phyloP scores from a whole-genome alignment of 1,140 invertebrate species.

The Saccostrea echinata region DNA sequence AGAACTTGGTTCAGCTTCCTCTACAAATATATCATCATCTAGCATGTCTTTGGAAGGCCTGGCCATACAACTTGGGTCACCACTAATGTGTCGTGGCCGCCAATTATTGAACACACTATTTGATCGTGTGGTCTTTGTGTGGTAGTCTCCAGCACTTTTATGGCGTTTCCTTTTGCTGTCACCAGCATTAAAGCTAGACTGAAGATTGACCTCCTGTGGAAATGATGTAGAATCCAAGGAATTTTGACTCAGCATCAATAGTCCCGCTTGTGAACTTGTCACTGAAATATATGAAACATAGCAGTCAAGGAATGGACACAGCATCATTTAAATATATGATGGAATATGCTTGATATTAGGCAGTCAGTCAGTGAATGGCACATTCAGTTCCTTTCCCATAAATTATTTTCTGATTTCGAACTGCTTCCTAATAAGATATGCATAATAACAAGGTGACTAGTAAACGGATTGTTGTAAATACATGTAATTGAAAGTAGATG shows the following conservation, averaged over 20 bases:
- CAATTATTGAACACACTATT: slow-evolving; percentile 70
- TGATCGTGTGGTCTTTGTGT: slow-evolving; percentile 64
- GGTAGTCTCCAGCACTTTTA: slow-evolving; percentile 74
- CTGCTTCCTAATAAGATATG: too few relatives aligned
- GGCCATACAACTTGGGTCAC: slow-evolving; percentile 44
- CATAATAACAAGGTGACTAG: too few relatives aligned
- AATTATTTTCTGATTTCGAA: too few relatives aligned
- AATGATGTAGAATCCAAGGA: slow-evolving; percentile 56
- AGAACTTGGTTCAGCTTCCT: slow-evolving; percentile 42
- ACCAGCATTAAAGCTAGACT: slow-evolving; percentile 46
- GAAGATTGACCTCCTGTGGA: slow-evolving; percentile 55
- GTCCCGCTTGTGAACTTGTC: slow-evolving; percentile 82
- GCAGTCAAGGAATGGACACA: not conserved
- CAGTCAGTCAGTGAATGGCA: too few relatives aligned
- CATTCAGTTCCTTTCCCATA: too few relatives aligned
- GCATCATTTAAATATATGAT: not conserved
- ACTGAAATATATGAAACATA: slow-evolving; percentile 75
- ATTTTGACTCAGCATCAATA: slow-evolving; percentile 82
- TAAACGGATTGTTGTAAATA: too few relatives aligned
- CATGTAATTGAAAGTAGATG: too few relatives aligned
- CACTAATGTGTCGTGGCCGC: slow-evolving; percentile 65
- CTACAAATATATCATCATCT: slow-evolving; percentile 53
- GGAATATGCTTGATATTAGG: too few relatives aligned
- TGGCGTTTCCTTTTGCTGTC: slow-evolving; percentile 70
- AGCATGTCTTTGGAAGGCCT: slow-evolving; percentile 34